These are phyloP conservation scores for Diuraphis noxia DNA, from an alignment of 1,140 invertebrate genomes.

Conservation along the genomic window DNA sequence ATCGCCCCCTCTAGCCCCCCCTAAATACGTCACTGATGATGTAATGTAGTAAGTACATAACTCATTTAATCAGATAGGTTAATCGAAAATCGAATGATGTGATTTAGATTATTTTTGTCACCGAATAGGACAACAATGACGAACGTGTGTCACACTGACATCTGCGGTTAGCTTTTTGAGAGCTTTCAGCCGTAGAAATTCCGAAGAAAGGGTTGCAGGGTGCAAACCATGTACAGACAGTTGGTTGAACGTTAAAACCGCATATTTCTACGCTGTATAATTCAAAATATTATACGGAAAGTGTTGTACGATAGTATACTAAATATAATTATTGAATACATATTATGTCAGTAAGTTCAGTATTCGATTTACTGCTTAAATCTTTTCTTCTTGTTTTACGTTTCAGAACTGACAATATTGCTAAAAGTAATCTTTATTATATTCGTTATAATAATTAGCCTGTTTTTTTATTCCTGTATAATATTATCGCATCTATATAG, in stretches of 20 bases:
- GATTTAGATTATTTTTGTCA: neutral
- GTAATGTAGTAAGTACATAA: too few species aligned
- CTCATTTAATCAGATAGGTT: neutral
- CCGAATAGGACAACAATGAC: neutral
- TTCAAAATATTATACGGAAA: neutral
- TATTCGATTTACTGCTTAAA: neutral
- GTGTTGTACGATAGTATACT: neutral
- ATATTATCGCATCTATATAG: too few species aligned
- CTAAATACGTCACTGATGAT: too few species aligned
- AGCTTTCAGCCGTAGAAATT: neutral
- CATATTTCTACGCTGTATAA: neutral
- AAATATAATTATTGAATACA: neutral
- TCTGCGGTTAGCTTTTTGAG: neutral
- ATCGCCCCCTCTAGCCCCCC: too few species aligned
- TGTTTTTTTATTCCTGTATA: too few species aligned
- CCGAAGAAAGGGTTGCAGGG: too few species aligned
- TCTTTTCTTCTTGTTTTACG: neutral
- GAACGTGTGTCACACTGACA: neutral
- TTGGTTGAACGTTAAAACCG: neutral
- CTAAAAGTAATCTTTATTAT: neutral
- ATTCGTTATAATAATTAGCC: too few species aligned
- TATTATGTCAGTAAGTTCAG: neutral
- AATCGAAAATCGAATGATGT: neutral
- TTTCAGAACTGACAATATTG: too few species aligned
- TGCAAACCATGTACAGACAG: neutral